These are phyloP conservation scores for Odontocolon sp. DNA, from an alignment of 2,888 invertebrate genomes.

Conservation along the genomic window DNA sequence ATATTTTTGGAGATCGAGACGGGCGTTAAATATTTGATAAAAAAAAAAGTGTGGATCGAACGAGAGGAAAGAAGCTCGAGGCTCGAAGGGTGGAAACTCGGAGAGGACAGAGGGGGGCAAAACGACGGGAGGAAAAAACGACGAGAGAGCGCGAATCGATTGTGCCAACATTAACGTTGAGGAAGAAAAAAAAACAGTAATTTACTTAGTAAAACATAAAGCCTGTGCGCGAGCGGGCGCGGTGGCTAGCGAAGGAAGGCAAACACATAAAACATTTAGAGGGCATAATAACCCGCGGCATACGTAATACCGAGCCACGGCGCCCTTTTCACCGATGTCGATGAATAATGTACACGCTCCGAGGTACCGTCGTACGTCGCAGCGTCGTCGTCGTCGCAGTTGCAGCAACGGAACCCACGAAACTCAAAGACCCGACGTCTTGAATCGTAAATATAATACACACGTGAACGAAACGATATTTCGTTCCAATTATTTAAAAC, in stretches of 20 bases:
- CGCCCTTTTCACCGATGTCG: conserved; percentile 79
- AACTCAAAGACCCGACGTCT: too few species aligned
- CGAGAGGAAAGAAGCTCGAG: conserved; percentile 39
- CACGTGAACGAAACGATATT: too few species aligned
- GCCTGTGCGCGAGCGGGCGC: conserved; percentile 65
- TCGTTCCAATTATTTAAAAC: too few species aligned
- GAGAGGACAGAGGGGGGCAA: conserved; percentile 51
- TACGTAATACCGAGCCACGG: conserved; percentile 77
- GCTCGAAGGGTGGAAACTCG: conserved; percentile 44
- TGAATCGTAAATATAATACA: too few species aligned
- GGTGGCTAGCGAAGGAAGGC: conserved; percentile 79
- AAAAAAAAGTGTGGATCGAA: conserved; percentile 23
- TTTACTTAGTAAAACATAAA: conserved; percentile 81
- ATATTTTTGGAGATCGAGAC: neutral
- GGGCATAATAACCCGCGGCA: conserved; percentile 80
- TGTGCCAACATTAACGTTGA: conserved; percentile 78
- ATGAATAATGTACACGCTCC: conserved; percentile 79
- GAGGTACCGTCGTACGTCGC: conserved; percentile 74
- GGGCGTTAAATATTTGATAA: conserved; percentile 56
- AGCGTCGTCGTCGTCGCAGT: neutral
- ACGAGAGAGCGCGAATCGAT: conserved; percentile 77
- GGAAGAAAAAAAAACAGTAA: conserved; percentile 78
- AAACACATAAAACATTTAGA: conserved; percentile 81
- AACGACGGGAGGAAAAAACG: conserved; percentile 38
- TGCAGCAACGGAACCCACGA: conserved; percentile 1